phyloP scores from a whole-genome alignment of 1,140 invertebrate species.

The Phymorhynchus buccinoides region DNA sequence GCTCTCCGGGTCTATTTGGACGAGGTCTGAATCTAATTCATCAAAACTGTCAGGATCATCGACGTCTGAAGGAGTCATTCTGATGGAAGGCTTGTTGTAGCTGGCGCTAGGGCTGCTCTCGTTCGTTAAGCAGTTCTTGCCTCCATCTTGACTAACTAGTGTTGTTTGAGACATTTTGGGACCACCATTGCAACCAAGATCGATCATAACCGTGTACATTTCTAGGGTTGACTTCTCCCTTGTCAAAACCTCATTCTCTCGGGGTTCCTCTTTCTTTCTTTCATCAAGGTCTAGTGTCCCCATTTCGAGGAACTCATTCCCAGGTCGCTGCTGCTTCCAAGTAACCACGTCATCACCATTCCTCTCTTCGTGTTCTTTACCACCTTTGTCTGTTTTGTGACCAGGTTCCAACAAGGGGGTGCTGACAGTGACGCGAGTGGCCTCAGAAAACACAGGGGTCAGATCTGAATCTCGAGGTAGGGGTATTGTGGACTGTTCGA shows the following conservation, averaged over 20 bases:
- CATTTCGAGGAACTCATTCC: neutral
- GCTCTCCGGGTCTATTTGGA: conserved; percentile 40
- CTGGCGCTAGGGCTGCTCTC: neutral
- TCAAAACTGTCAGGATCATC: conserved; percentile 47
- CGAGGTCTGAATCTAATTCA: conserved; percentile 38
- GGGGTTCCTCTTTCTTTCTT: conserved; percentile 32
- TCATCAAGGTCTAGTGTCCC: neutral
- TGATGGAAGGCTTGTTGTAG: conserved; percentile 48
- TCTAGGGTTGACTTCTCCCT: conserved; percentile 67
- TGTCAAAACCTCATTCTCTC: neutral
- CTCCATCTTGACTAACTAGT: neutral
- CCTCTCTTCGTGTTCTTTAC: conserved; percentile 31
- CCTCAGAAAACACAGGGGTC: conserved; percentile 53
- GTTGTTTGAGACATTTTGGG: neutral
- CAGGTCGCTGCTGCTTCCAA: neutral
- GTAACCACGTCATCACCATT: neutral
- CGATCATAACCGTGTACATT: conserved; percentile 92
- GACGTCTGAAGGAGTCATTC: conserved; percentile 49
- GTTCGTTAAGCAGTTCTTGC: neutral
- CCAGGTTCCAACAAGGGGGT: conserved; percentile 19
- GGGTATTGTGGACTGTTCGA: neutral
- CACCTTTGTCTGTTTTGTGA: conserved; percentile 59
- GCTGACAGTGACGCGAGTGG: conserved; percentile 35
- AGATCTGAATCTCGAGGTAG: conserved; percentile 15
- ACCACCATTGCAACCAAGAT: conserved; percentile 79